Base-by-base conservation (phyloP, 2,113 vertebrate genomes). In the Grammomys dolichurus region DNA sequence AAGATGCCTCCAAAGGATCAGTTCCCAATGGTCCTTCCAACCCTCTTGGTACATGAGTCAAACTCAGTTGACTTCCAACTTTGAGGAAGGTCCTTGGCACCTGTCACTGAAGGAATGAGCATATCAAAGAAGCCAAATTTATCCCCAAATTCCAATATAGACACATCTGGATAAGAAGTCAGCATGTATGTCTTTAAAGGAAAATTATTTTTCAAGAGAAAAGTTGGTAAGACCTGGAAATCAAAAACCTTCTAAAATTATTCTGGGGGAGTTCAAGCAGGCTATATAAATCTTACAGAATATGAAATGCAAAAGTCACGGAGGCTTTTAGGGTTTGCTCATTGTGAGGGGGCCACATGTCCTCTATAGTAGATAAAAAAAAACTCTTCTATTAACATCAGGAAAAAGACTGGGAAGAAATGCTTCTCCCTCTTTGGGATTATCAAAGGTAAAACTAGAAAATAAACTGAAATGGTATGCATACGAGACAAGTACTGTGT, bases 171-270 rank as follows among this genome's bases (percentile, higher is more conserved):
- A 43, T 17, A 95, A 94, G n/a, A 58, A 88, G 7, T 31, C 19
- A 17, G 20, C 14, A 75, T 75, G 31, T 51, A 75, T 65, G 84
- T 28, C 48, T 87, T 93, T 90, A 78, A 93, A 80, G 40, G 26
- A 95, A 96, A 73, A 88, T 80, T 22, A 70, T 70, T 92, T 89
- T 96, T 58, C 31, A 63, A 69, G 28, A 94, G 70, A 90, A 96
- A 78, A 70, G 70, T 92, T 92, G 94, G 26, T 17, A 93, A 84
- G 80, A 58, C 60, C 85, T 94, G 76, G 63, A 90, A 96, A 90
- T 78, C n/a, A 82, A 56, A 93, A 58, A 3, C n/a, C 9, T 89
- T 91, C 92, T 91, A 76, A 96, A 96, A 96, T 63, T 70, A 90
- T 58, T 58, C 70, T 69, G 7, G 19, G 7, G 14, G 60, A 93